These are phyloP conservation scores for Geophilus truncorum DNA, from an alignment of 2,888 invertebrate genomes.

Conservation along the genomic window DNA sequence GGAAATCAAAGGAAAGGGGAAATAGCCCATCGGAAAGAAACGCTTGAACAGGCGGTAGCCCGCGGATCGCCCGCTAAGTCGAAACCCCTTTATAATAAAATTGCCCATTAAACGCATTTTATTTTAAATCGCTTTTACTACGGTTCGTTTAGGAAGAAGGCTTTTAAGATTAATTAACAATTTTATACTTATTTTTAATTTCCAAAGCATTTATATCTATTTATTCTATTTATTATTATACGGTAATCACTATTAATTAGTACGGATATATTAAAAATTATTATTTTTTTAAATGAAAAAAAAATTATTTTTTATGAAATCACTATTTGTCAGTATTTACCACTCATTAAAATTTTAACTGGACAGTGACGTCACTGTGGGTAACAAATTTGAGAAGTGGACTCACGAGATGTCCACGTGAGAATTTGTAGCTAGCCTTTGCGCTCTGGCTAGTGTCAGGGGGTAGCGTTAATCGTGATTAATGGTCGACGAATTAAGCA, in stretches of 20 bases:
- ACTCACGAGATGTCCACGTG: background rate
- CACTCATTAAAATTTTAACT: background rate
- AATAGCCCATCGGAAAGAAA: constrained; percentile 11
- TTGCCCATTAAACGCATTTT: background rate
- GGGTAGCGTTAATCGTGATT: constrained; percentile 15
- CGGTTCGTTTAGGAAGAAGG: background rate
- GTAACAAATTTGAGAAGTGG: background rate
- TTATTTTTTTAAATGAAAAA: too few relatives aligned
- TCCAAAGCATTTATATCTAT: too few relatives aligned
- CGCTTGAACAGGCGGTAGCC: constrained; percentile 8
- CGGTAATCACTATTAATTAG: too few relatives aligned
- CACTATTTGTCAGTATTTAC: too few relatives aligned
- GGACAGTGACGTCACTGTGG: background rate
- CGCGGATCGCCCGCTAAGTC: constrained; percentile 2
- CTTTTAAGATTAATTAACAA: too few relatives aligned
- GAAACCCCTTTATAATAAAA: background rate
- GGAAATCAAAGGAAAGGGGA: constrained; percentile 1
- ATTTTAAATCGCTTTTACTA: background rate
- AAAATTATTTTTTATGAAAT: too few relatives aligned
- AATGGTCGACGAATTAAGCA: constrained; percentile 16
- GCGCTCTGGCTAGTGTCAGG: background rate
- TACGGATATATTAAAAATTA: too few relatives aligned
- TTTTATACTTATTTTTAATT: too few relatives aligned
- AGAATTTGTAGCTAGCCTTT: background rate
- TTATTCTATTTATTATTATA: too few relatives aligned